Base-by-base conservation (phyloP, 2,113 vertebrate species). In the Dromiciops gliroides region DNA sequence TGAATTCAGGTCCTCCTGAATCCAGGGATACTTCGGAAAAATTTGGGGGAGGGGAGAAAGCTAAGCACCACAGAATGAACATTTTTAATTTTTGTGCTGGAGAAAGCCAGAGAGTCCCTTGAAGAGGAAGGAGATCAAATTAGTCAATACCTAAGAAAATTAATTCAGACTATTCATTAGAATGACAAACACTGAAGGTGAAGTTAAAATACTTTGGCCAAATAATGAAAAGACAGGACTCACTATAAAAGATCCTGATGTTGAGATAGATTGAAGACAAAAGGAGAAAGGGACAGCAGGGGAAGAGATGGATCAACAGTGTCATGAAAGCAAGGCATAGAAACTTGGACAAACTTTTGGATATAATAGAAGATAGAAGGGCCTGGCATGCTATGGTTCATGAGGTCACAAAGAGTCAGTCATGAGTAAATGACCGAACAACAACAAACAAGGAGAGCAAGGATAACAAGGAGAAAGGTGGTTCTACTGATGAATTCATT, bases 371-470 rank as follows among this genome's bases (percentile, higher is more conserved):
- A 31, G 31, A 67, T 60, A 75, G 16, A 75, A 75, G 4, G 14
- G 14, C 14, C 14, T 75, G 0, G 0, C 16, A n/a, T 22, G 12
- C 14, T 75, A n/a, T n/a, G 60, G 4, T n/a, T 0, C 3, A 67
- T n/a, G 19, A n/a, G 4, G 14, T n/a, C 14, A 37, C 0, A 7
- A 67, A n/a, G 14, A 75, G 4, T 37, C 37, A 67, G 31, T n/a
- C 1, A n/a, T 75, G 37, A 67, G 2, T 31, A 2, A 67, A 14
- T 37, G 11, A 14, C 0, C 37, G 56, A 67, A 37, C 56, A 67
- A 56, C 53, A 11, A n/a, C n/a, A n/a, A n/a, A n/a, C n/a, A n/a
- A n/a, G n/a, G n/a, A n/a, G n/a, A n/a, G n/a, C n/a, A n/a, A n/a
- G n/a, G n/a, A n/a, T n/a, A n/a, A n/a, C 0, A 75, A 75, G 1